These are phyloP conservation scores for Charanyca ferruginea DNA, from an alignment of 2,888 invertebrate species.

Conservation along the genomic window DNA sequence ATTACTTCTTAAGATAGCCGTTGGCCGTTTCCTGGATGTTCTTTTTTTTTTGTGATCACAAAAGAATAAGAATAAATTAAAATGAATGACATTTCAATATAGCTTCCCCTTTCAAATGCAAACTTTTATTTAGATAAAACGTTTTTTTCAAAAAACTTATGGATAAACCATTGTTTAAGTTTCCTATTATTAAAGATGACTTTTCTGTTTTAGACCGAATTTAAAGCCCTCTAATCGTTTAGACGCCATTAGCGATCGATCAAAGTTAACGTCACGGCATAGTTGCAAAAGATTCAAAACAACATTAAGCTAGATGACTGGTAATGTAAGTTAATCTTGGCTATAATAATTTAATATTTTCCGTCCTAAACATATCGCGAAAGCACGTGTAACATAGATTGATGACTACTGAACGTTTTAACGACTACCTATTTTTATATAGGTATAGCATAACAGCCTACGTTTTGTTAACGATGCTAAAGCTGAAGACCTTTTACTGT, in stretches of 20 bases:
- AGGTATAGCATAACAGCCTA: conserved; percentile 22
- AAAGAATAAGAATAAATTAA: conserved; percentile 5
- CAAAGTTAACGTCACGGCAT: conserved; percentile 22
- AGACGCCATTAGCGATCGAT: conserved; percentile 22
- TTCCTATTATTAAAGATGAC: conserved; percentile 19
- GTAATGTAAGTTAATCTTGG: conserved; percentile 25
- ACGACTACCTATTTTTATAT: conserved; percentile 46
- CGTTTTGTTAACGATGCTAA: conserved; percentile 23
- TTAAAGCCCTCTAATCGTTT: conserved; percentile 30
- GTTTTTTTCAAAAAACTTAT: background rate
- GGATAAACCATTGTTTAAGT: conserved; percentile 7
- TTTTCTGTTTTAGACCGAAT: conserved; percentile 31
- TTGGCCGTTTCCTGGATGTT: background rate
- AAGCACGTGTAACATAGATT: conserved; percentile 53
- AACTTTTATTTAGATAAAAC: conserved; percentile 9
- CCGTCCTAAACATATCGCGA: conserved; percentile 14
- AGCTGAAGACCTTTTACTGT: conserved; percentile 23
- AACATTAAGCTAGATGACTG: conserved; percentile 27
- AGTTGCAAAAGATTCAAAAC: conserved; percentile 36
- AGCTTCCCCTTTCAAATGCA: conserved; percentile 23
- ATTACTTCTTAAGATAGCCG: background rate
- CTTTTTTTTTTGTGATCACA: no score
- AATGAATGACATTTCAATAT: conserved; percentile 22
- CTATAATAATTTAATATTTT: conserved; percentile 25
- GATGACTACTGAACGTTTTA: conserved; percentile 34